Conservation (phyloP, 2,113 vertebrate genomes). For the Plotosus lineatus region DNA sequence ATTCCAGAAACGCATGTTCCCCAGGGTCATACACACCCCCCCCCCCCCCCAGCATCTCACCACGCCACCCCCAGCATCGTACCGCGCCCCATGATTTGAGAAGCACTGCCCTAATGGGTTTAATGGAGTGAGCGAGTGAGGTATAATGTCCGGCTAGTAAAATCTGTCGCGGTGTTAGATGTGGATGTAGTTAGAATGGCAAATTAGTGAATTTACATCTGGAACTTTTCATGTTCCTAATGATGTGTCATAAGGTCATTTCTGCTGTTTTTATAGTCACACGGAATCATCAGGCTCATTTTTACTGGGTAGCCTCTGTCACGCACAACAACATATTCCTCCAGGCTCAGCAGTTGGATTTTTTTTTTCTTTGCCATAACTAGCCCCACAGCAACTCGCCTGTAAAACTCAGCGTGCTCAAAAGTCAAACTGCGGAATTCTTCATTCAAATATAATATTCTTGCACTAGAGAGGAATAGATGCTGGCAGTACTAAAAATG, state of each 20-base stretch:
- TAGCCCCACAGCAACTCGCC: conserved; percentile 14
- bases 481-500: conserved; percentile 12
- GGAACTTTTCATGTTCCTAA: conserved; percentile 56
- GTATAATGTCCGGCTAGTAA: conserved; percentile 50
- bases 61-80: too few relatives aligned
- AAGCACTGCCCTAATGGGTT: too few relatives aligned
- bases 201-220: conserved; percentile 68
- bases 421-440: not conserved
- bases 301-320: conserved; percentile 62
- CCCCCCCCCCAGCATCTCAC: too few relatives aligned
- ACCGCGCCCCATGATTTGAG: too few relatives aligned
- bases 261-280: conserved; percentile 56
- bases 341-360: conserved; percentile 12
- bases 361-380: conserved; percentile 25
- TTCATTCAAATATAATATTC: conserved; percentile 28
- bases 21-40: too few relatives aligned
- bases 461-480: not conserved
- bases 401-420: conserved; percentile 1
- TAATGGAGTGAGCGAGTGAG: too few relatives aligned
- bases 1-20: too few relatives aligned
- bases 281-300: conserved; percentile 62
- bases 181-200: conserved; percentile 62
- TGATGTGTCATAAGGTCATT: conserved; percentile 63
- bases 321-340: conserved; percentile 7
- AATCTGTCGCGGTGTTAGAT: conserved; percentile 53